These are phyloP conservation scores for Nothoprocta perdicaria DNA, from an alignment of 2,113 vertebrate genomes.

Conservation along the genomic window DNA sequence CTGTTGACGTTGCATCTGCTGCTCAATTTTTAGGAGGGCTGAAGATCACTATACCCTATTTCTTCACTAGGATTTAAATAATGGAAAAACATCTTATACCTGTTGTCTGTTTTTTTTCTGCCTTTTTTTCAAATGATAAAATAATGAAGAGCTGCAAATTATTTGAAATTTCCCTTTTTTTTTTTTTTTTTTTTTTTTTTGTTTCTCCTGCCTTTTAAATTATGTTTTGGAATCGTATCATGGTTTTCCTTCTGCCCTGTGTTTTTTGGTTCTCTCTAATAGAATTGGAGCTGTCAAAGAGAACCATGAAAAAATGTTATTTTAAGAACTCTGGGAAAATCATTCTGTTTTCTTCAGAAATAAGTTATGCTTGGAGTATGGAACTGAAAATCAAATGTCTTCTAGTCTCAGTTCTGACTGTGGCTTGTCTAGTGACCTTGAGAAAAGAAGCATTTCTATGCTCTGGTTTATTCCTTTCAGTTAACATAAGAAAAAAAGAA, in stretches of 20 bases:
- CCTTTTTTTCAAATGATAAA: not conserved
- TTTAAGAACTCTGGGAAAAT: not conserved
- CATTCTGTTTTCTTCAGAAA: not conserved
- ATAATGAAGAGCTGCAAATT: not conserved
- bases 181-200: not conserved
- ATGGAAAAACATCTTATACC: not conserved
- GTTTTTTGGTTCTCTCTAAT: not conserved
- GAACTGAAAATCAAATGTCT: not conserved
- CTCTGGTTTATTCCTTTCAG: not conserved
- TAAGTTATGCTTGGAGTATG: not conserved
- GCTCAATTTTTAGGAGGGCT: not conserved
- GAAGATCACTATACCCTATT: not conserved
- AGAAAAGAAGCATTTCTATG: not conserved
- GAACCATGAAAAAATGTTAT: not conserved
- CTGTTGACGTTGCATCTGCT: not conserved
- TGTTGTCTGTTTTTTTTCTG: not conserved
- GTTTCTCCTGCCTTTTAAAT: not conserved
- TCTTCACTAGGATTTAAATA: not conserved
- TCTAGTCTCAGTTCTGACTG: not conserved
- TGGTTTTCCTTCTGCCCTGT: not conserved
- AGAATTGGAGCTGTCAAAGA: not conserved
- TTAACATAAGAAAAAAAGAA: not conserved
- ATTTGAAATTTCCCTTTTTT: not conserved
- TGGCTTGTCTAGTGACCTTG: not conserved
- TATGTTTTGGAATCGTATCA: not conserved